Base-by-base conservation (phyloP, 2,888 invertebrate genomes). In the Oegoconia quadripuncta region DNA sequence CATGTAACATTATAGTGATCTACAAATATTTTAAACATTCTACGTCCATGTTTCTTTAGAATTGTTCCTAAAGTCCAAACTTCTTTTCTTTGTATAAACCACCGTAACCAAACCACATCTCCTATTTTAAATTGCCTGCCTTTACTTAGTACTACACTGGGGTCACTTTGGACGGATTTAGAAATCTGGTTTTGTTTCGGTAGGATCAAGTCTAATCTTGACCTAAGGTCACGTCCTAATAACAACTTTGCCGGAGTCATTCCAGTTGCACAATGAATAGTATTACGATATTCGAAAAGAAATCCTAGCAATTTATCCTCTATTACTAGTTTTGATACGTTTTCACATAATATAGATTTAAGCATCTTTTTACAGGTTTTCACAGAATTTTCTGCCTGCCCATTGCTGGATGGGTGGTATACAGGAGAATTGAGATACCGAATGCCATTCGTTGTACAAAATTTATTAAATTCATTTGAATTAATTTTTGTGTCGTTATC, bases 221-320 rank as follows among this genome's bases (percentile, higher is more conserved):
- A 41, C 12, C 48, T 29, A 20, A 55, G 30, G 31, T 46, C 13
- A 4, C 50, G 33, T 7, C 54, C 52, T 16, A 52, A 49, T 46
- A 51, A 47, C 31, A 51, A 28, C 25, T 46, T 46, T 1, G 52
- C 52, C 1, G 50, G 52, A 9, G 45, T 43, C n/a, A 36, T 30
- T 2, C 49, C 49, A 6, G 50, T 50, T 4, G 50, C 30, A 39
- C 52, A 52, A 36, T 52, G 48, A 15, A 38, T 40, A 2, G 45
- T 43, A 29, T 55, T 52, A 17, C 52, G 43, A 22, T 51, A 55
- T 12, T 42, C 29, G 37, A 55, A 55, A 14, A 55, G 29, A 30
- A 32, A 52, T 8, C 46, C 45, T 15, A 36, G 28, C 23, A 54
- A 37, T 17, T 36, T 18, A 2, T 50, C 46, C 23, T 46, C 6